A percentile compares a stretch with the other conserved stretches of the same genome.
phyloP scores from a whole-genome alignment of 2,888 invertebrate species.

The Tribolium freemani region DNA sequence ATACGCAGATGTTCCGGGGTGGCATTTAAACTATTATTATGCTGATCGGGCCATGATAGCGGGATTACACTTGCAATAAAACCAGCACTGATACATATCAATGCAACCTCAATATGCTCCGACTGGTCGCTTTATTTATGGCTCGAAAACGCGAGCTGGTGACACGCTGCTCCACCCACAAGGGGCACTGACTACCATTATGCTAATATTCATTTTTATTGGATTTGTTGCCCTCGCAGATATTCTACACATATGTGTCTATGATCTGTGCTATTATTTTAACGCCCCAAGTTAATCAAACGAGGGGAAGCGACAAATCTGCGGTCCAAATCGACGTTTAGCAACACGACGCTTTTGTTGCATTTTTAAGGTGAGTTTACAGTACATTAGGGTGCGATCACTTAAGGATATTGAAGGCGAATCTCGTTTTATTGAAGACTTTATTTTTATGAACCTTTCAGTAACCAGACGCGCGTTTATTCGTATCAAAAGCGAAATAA shows the following conservation, averaged over 20 bases:
- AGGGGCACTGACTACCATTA: conserved; percentile 54
- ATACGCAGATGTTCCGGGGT: conserved; percentile 64
- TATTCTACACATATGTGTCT: conserved; percentile 57
- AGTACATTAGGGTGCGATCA: conserved; percentile 12
- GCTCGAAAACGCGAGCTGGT: conserved; percentile 59
- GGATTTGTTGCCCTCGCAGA: conserved; percentile 41
- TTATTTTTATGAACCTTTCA: conserved; percentile 2
- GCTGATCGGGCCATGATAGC: conserved; percentile 69
- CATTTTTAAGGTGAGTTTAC: conserved; percentile 16
- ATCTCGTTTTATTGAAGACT: conserved; percentile 19
- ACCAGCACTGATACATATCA: conserved; percentile 68
- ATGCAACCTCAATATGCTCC: conserved; percentile 69
- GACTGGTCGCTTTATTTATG: conserved; percentile 64
- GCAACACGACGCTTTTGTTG: not conserved
- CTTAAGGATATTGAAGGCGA: conserved; percentile 27
- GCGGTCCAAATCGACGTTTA: not conserved
- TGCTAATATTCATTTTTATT: conserved; percentile 54
- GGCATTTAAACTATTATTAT: conserved; percentile 68
- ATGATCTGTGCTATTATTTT: conserved; percentile 56
- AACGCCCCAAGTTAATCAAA: conserved; percentile 54
- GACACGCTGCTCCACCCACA: conserved; percentile 60
- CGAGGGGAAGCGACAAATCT: conserved; percentile 18
- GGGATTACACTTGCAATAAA: conserved; percentile 70
- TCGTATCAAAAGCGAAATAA: not conserved
- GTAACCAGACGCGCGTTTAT: no score